phyloP scores from a whole-genome alignment of 2,797 vertebrate species.

The Ispidina lecontei region DNA sequence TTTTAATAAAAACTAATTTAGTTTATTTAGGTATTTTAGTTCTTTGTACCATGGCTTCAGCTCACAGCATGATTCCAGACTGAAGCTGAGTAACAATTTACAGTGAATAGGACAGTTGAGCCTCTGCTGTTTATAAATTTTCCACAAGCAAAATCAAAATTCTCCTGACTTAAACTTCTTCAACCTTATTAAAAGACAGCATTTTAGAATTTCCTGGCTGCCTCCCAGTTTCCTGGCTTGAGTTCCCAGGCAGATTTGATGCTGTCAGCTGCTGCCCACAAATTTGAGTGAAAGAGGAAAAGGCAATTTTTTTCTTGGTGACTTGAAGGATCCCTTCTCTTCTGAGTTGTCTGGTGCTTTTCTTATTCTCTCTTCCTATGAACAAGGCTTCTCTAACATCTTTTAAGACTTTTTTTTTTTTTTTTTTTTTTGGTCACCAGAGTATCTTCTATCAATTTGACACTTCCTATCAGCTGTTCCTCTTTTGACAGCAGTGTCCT shows the following conservation, averaged over 20 bases:
- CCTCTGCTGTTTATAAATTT: constrained; percentile 1
- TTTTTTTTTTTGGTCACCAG: background rate
- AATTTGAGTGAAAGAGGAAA: background rate
- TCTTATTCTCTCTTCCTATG: background rate
- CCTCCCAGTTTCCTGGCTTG: constrained; percentile 20
- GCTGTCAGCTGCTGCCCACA: constrained; percentile 13
- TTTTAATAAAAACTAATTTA: no score
- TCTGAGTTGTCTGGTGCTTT: background rate
- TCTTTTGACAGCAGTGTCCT: background rate
- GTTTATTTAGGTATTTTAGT: background rate
- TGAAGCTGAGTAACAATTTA: background rate
- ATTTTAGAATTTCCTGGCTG: constrained; percentile 46
- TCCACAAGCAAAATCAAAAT: background rate
- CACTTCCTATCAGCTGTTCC: background rate
- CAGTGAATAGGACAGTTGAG: background rate
- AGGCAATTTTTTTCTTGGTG: background rate
- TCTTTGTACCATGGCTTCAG: background rate
- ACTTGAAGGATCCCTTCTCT: background rate
- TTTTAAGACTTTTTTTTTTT: background rate
- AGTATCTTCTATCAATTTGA: background rate
- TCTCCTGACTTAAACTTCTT: constrained; percentile 15
- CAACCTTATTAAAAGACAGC: background rate
- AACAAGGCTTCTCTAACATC: background rate
- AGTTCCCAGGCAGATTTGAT: constrained; percentile 14
- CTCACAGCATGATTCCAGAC: background rate